Base-by-base conservation (phyloP, 2,888 invertebrate species). In the Galerucella calmariensis region DNA sequence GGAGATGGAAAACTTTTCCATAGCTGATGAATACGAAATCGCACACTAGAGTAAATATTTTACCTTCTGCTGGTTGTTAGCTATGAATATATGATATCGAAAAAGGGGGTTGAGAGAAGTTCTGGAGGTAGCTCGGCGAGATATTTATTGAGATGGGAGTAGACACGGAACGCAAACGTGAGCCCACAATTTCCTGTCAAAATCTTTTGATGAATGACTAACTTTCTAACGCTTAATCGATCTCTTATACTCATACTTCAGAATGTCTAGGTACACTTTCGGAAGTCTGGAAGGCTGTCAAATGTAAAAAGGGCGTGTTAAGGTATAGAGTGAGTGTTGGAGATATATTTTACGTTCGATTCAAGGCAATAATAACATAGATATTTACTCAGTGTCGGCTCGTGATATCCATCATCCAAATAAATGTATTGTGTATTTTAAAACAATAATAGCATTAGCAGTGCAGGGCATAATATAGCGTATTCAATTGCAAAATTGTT, bases 11-110 rank as follows among this genome's bases (percentile, higher is more conserved):
- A 69, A 69, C 56, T 59, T 59, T 69, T 69, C 20, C 58, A 48
- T n/a, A 69, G 46, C 69, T 48, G 58, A 69, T 69, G 69, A 69
- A 69, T 69, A 62, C 62, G 62, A 69, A 69, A 69, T 69, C 69
- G 69, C 62, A 59, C 61, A 69, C 69, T 9, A 69, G 51, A 69
- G 61, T 62, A 69, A 69, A 69, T 69, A 69, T 69, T 69, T 62
- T 69, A 69, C 69, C 48, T 69, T 69, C 69, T 69, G 62, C 61
- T 62, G 61, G 61, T 69, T 62, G 69, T 62, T 48, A 51, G 62
- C 69, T 69, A 69, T 69, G 69, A 69, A 69, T 69, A 69, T 69
- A 62, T 44, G 69, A 69, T 69, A 61, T 51, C 46, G 63, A 16
- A 65, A 65, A 65, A 51, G 53, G 24, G 67, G 67, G 67, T 46